Evolutionary conservation across 1,140 invertebrate species (phyloP), one percentile per base, ranked within the genome.

Genomic region (Apis cerana): DNA sequence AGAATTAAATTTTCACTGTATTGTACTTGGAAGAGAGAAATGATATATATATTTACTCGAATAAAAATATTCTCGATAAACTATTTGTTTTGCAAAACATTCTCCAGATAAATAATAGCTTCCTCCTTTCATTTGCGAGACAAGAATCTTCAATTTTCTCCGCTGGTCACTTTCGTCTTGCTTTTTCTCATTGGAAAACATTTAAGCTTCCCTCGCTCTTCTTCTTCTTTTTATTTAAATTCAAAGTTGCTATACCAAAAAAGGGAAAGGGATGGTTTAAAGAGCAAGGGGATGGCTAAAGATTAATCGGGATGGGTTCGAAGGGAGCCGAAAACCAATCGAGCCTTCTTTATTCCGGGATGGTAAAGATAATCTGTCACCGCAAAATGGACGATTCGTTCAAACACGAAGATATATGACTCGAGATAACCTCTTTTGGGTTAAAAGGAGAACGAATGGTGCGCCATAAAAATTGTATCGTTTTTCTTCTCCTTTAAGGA

Each of bases 311-410:
- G 5, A 48, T 17, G 7, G 12, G 12, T 56, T 76, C 23, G 75
- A 54, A 67, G 27, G 2, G 27, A 15, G 12, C 13, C 8, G 50
- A 10, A n/a, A 54, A 27, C 27, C 52, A 43, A 67, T 43, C 27
- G 61, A 61, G 43, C n/a, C 72, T n/a, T 23, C 17, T 58, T 58
- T 54, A 64, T 56, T 58, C 33, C 27, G 19, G 10, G 11, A 33
- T 17, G 19, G 52, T 5, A 58, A n/a, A 77, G 50, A 68, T 77
- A 77, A 77, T 68, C 64, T 68, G 52, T 77, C 75, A 77, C 33
- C 52, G 75, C 52, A 54, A 27, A 68, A 77, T 33, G 43, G 19
- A 77, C 64, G 64, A 68, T 59, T 77, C 75, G 58, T 33, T 68
- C 48, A 7, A 8, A 1, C 52, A 33, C 27, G 27, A 48, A 77